Evolutionary conservation across 2,113 vertebrate genomes (phyloP).

Genomic region (Thryonomys swinderianus): DNA sequence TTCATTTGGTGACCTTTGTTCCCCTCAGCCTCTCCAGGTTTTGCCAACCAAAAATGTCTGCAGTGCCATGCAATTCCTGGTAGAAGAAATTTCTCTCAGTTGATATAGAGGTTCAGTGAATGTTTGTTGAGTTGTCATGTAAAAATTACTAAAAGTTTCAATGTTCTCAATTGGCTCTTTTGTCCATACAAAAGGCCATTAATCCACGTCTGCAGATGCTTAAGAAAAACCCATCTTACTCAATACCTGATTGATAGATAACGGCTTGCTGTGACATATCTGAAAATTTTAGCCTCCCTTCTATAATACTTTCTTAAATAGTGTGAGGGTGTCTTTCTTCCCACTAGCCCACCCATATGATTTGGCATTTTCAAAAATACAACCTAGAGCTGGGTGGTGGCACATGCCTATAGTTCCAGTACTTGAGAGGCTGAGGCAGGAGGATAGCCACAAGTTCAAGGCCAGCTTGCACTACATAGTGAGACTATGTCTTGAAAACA

Average conservation of each 20-base stretch:
- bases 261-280: neutral
- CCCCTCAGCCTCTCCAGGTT: fast-evolving
- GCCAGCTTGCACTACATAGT: too few species aligned
- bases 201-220: neutral
- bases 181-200: neutral
- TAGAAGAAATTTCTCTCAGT: neutral
- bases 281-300: neutral
- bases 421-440: too few species aligned
- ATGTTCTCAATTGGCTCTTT: neutral
- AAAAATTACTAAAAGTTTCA: neutral
- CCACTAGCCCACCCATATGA: neutral
- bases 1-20: neutral
- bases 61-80: neutral
- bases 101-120: neutral
- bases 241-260: neutral
- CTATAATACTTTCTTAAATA: neutral
- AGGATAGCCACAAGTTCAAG: too few species aligned
- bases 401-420: too few species aligned
- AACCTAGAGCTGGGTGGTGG: too few species aligned
- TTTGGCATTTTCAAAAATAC: neutral
- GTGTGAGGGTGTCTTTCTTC: neutral
- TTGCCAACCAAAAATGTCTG: neutral
- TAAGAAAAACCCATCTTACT: neutral
- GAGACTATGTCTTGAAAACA: too few species aligned
- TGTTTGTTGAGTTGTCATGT: neutral